Base-by-base conservation (phyloP, 2,888 invertebrate genomes). In the Pomacea canaliculata region DNA sequence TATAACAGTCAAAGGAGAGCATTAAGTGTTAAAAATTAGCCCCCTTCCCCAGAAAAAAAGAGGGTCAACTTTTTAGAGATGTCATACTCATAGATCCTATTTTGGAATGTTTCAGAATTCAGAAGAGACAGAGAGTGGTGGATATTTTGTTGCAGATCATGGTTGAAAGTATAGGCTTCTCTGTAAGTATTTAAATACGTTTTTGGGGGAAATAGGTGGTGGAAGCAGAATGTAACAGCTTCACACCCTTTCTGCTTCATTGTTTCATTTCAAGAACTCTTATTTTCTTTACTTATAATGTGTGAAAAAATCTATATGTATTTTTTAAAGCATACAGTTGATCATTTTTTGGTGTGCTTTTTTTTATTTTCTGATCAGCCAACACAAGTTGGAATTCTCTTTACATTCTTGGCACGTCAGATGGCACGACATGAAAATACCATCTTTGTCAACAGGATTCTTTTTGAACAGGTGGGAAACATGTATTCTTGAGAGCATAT, bases 91-190 rank as follows among this genome's bases (percentile, higher is more conserved):
- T 37, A 37, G 37, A 37, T 37, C 37, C 16, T 56, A 13, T 56
- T 56, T 56, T 56, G 51, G 8, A 56, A 56, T 56, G 51, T 56
- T 56, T 37, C 82, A 91, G 90, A 16, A 83, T 88, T n/a, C 83
- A 85, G 56, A 87, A 95, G 88, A 93, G 95, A 73, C 95, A 96
- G 87, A 91, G 95, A 79, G 93, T 96, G 72, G 94, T 96, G 60
- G 94, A 96, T 87, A 95, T 96, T 87, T 91, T 96, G 62, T 91
- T 96, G 71, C 94, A 94, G 89, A 94, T 96, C 72, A 94, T 96
- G 91, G 93, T 94, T 37, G 91, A 92, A 77, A 92, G 91, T 69
- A 93, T 93, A 72, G 94, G 94, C 83, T 94, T 94, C 86, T 92
- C 93, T 75, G 94, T 94, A 91, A 92, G 93, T 85, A 1, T 70